Base-by-base conservation (phyloP, 1,140 invertebrate genomes). In the Lordiphosa clarofinis region DNA sequence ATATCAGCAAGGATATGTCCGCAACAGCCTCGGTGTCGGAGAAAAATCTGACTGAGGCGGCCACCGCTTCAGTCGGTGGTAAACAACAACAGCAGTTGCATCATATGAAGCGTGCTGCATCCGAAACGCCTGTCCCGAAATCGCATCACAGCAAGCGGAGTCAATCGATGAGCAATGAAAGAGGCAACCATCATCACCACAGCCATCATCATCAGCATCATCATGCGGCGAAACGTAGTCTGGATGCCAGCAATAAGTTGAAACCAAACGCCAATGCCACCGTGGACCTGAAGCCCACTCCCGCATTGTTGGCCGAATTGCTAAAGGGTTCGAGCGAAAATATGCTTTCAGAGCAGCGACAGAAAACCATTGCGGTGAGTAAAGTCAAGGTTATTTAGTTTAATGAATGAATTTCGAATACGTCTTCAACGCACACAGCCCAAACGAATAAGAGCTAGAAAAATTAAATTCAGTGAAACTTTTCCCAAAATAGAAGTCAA, bases 301-400 rank as follows among this genome's bases (percentile, higher is more conserved):
- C 92, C 0, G 93, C 95, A 73, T 88, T 95, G 19, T 88, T 95
- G 24, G 93, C 93, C 9, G 93, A 94, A 79, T 89, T 95, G 36
- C 90, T 95, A 10, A 91, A 93, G 52, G 94, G 94, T 12, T 94
- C 93, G 68, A 95, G 94, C 8, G 94, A 95, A 86, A 92, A 93
- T 53, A 90, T 94, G 33, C 92, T 93, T 4, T 92, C 91, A 28
- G 90, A 89, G 57, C 88, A 89, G 52, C 73, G 78, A 0, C 62
- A 88, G 63, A 86, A 88, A 55, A 89, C 75, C 7, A 71, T 75
- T 66, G 73, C 87, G 81, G 87, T 88, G 43, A 81, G 87, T 86
- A 46, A 6, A 24, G 21, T 24, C 5, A 24, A 24, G 21, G 21
- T 6, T 5, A 24, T 1, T 24, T 24, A 24, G 21, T 24, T 19